A percentile compares a stretch with the other conserved stretches of the same genome.
These are phyloP conservation scores for Adelges cooleyi DNA, from an alignment of 1,140 invertebrate species.

Conservation along the genomic window DNA sequence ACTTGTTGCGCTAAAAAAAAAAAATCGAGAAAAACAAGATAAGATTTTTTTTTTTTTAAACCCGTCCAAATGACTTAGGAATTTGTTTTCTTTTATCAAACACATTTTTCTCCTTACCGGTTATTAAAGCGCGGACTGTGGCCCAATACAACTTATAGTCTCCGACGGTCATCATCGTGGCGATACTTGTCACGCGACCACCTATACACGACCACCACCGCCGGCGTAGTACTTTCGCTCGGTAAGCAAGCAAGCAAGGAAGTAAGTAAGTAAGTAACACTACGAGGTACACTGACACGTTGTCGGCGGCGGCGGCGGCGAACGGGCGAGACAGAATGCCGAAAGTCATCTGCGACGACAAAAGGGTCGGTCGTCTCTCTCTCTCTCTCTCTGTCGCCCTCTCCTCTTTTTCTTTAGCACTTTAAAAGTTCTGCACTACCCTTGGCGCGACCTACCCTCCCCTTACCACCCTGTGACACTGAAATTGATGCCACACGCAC, in stretches of 20 bases:
- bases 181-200: no score
- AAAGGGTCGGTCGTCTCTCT: neutral
- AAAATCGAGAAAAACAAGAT: no score
- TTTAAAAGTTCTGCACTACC: slow-evolving; percentile 21
- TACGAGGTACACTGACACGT: no score
- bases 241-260: no score
- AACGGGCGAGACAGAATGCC: slow-evolving; percentile 25
- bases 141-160: slow-evolving; percentile 6
- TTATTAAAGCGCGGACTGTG: slow-evolving; percentile 1
- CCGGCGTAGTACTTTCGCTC: no score
- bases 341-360: slow-evolving; percentile 21
- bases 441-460: neutral
- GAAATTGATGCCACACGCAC: slow-evolving; percentile 17
- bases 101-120: no score
- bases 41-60: no score
- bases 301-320: slow-evolving; percentile 6
- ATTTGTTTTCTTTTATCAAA: no score
- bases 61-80: no score
- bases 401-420: slow-evolving; percentile 20
- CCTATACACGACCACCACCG: no score
- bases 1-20: no score
- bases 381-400: slow-evolving; percentile 15
- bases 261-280: no score
- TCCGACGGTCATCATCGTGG: slow-evolving; percentile 9
- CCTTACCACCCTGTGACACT: neutral